Conservation (phyloP, 2,888 invertebrate genomes). For the Steinernema carpocapsae region DNA sequence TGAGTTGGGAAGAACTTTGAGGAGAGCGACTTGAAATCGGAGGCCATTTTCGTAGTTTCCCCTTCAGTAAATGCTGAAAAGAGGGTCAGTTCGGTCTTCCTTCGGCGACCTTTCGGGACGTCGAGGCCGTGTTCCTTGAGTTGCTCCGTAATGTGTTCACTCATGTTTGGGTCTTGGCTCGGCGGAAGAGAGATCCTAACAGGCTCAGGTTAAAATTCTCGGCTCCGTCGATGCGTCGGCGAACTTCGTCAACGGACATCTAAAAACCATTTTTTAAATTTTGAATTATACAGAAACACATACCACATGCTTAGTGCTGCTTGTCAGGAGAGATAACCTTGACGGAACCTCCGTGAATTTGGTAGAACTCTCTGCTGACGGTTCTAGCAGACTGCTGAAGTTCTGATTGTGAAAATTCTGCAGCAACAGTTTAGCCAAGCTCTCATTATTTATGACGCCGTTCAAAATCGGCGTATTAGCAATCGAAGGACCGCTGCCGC, state of each 20-base stretch:
- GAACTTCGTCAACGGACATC: background rate
- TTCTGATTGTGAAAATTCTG: too few species aligned
- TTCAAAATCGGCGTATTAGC: background rate
- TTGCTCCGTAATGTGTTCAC: conserved; percentile 36
- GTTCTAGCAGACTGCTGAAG: background rate
- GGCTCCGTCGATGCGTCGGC: background rate
- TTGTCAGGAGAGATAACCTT: background rate
- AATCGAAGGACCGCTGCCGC: background rate
- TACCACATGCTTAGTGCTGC: background rate
- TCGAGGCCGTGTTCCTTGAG: conserved; percentile 35
- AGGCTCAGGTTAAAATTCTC: conserved; percentile 2
- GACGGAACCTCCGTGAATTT: background rate
- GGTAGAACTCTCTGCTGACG: background rate
- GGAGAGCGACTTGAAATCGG: conserved; percentile 28
- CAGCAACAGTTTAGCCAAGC: background rate
- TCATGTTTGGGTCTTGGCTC: conserved; percentile 10
- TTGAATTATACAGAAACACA: background rate
- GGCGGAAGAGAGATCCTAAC: background rate
- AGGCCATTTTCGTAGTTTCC: conserved; percentile 23
- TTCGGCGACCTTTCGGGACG: conserved; percentile 42
- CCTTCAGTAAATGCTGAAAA: conserved; percentile 42
- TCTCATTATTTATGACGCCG: background rate
- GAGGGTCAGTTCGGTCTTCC: conserved; percentile 27
- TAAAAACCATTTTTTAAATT: background rate
- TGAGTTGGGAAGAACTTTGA: background rate